These are phyloP conservation scores for Callimorpha dominula DNA, from an alignment of 2,888 invertebrate genomes.

Conservation along the genomic window DNA sequence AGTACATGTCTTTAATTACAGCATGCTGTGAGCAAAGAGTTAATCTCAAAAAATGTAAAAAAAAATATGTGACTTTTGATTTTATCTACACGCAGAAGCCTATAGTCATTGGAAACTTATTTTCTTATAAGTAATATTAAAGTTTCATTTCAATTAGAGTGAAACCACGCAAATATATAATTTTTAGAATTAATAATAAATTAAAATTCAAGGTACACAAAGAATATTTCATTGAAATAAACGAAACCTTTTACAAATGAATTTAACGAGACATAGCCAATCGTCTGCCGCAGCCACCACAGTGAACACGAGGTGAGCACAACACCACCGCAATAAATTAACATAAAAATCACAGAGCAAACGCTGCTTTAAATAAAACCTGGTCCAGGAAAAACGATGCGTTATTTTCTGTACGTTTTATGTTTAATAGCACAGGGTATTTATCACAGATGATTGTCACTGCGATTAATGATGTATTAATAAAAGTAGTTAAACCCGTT, in stretches of 20 bases:
- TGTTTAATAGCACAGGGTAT: not conserved
- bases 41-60: too few relatives aligned
- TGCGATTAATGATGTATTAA: not conserved
- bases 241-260: constrained; percentile 18
- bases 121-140: too few relatives aligned
- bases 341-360: constrained; percentile 51
- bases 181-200: not conserved
- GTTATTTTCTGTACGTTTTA: constrained; percentile 18
- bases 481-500: too few relatives aligned
- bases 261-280: constrained; percentile 35
- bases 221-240: constrained; percentile 1
- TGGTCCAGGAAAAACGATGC: constrained; percentile 31
- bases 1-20: too few relatives aligned
- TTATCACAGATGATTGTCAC: not conserved
- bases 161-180: too few relatives aligned
- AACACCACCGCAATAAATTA: constrained; percentile 46
- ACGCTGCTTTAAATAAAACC: constrained; percentile 39
- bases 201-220: not conserved
- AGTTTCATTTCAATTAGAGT: too few relatives aligned
- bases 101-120: too few relatives aligned
- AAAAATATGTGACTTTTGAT: too few relatives aligned
- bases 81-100: too few relatives aligned
- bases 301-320: constrained; percentile 27
- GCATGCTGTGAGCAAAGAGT: too few relatives aligned
- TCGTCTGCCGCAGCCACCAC: constrained; percentile 29